Evolutionary conservation across 1,140 invertebrate species (phyloP).

Genomic region (Tetramorium parvispinum): DNA sequence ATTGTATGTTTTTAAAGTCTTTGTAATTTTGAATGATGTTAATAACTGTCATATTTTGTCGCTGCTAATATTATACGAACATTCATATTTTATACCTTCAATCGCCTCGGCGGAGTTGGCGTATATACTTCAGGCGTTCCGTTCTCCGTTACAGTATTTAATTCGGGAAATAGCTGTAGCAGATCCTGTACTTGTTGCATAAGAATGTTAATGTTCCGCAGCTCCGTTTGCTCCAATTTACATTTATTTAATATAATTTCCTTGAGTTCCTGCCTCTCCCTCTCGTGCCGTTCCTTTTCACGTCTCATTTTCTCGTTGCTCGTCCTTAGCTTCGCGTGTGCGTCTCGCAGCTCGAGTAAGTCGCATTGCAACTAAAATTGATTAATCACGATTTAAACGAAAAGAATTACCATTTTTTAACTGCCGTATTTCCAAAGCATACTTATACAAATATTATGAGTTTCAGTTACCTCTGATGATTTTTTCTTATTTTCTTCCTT

Average conservation of each 20-base stretch:
- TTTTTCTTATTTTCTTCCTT: constrained; percentile 95
- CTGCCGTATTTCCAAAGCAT: background rate
- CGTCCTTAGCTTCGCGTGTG: constrained; percentile 96
- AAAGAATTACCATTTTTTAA: background rate
- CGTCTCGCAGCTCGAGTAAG: constrained; percentile 94
- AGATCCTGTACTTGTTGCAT: constrained; percentile 92
- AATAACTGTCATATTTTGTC: background rate
- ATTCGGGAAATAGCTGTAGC: constrained; percentile 90
- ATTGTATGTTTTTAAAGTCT: background rate
- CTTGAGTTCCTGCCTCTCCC: constrained; percentile 91
- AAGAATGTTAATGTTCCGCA: constrained; percentile 89
- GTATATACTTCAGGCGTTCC: constrained; percentile 81
- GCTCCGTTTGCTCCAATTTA: constrained; percentile 88
- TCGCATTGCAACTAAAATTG: constrained; percentile 92
- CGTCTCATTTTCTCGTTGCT: constrained; percentile 95
- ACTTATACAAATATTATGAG: background rate
- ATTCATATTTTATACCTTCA: constrained; percentile 79
- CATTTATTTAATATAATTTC: constrained; percentile 85
- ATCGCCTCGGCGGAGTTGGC: constrained; percentile 87
- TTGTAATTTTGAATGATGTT: background rate
- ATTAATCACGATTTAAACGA: constrained; percentile 46
- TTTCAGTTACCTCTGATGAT: constrained; percentile 87
- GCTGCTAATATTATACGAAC: background rate
- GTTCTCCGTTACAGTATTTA: constrained; percentile 81
- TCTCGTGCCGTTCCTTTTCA: constrained; percentile 94